Evolutionary conservation across 1,140 invertebrate species (phyloP).

Genomic region (Tetranychus cinnabarinus): DNA sequence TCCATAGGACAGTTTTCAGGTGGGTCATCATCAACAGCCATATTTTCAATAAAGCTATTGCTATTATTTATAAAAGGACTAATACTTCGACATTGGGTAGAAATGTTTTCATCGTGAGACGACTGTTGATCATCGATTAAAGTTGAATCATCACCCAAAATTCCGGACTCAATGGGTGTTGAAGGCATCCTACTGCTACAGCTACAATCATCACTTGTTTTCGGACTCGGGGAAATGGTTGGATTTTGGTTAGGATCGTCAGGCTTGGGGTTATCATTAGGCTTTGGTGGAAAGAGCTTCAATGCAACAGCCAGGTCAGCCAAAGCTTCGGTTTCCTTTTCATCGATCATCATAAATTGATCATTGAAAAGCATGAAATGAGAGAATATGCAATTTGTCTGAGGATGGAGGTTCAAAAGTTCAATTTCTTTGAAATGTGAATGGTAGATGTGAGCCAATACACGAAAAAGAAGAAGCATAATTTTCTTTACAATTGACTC

Average conservation of each 20-base stretch:
- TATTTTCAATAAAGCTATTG: neutral
- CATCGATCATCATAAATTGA: slow-evolving; percentile 65
- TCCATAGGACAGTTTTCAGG: no score
- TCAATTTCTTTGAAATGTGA: slow-evolving; percentile 87
- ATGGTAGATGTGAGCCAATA: slow-evolving; percentile 90
- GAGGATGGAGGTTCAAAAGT: slow-evolving; percentile 67
- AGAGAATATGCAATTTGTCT: slow-evolving; percentile 85
- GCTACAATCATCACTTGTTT: no score
- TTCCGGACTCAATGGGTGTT: neutral
- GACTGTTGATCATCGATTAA: neutral
- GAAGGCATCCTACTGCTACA: no score
- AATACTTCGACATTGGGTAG: slow-evolving; percentile 8
- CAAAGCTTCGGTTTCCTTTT: slow-evolving; percentile 83
- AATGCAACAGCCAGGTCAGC: slow-evolving; percentile 31
- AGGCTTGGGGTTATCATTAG: neutral
- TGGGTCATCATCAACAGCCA: neutral
- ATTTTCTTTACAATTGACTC: slow-evolving; percentile 87
- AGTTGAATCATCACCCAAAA: neutral
- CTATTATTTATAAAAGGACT: slow-evolving; percentile 7
- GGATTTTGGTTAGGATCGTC: no score
- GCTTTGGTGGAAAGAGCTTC: slow-evolving; percentile 15
- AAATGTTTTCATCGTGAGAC: neutral
- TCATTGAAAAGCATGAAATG: slow-evolving; percentile 72
- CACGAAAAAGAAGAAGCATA: slow-evolving; percentile 82
- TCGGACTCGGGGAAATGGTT: neutral